phyloP scores from a whole-genome alignment of 1,140 invertebrate species.

The Aphelenchoides fujianensis region DNA sequence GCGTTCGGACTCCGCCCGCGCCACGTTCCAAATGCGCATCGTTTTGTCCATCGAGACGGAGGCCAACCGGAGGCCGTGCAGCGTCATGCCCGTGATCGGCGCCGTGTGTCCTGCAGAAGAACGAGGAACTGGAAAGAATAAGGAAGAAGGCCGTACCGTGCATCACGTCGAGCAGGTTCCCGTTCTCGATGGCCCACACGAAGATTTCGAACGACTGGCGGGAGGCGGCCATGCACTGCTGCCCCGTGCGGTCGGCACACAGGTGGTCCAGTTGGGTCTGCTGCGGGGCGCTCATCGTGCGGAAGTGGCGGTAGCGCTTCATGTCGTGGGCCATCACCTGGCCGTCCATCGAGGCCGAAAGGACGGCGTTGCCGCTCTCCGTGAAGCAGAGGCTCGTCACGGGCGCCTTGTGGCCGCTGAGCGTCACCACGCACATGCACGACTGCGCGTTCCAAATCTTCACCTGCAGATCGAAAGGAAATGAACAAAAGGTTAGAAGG shows the following conservation, averaged over 20 bases:
- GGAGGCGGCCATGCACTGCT: conserved; percentile 45
- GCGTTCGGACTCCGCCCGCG: conserved; percentile 29
- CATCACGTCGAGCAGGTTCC: conserved; percentile 31
- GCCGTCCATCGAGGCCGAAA: conserved; percentile 46
- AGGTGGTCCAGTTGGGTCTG: conserved; percentile 45
- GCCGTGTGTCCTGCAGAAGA: conserved; percentile 38
- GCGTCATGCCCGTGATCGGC: conserved; percentile 28
- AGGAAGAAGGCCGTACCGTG: not conserved
- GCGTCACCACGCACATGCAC: conserved; percentile 46
- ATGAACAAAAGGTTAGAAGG: too few species aligned
- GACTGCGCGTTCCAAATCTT: conserved; percentile 46
- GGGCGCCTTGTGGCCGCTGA: conserved; percentile 40
- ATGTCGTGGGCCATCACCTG: conserved; percentile 47
- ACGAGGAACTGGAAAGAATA: not conserved
- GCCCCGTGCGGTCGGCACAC: conserved; percentile 38
- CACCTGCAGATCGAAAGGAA: too few species aligned
- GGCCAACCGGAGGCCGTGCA: conserved; percentile 26
- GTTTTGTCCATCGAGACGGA: conserved; percentile 46
- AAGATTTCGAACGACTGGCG: conserved; percentile 41
- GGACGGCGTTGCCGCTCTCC: conserved; percentile 45
- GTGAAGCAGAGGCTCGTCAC: conserved; percentile 45
- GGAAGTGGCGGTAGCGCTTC: conserved; percentile 51
- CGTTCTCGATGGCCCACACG: conserved; percentile 44
- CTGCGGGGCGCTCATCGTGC: conserved; percentile 44
- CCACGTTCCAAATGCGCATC: conserved; percentile 46